Base-by-base conservation (phyloP, 2,888 invertebrate genomes). In the Torymus auratus region DNA sequence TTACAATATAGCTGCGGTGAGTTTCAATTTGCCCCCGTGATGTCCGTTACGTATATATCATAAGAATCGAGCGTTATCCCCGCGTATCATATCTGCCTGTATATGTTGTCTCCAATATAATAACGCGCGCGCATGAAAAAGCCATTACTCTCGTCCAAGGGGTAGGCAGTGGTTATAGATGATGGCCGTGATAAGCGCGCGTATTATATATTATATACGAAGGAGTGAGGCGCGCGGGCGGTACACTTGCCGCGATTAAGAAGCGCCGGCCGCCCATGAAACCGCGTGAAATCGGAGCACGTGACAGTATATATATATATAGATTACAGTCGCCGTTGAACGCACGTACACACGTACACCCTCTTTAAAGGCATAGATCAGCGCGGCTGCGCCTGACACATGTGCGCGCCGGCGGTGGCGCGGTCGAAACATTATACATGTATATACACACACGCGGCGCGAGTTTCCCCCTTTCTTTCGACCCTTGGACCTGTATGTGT, bases 201-300 rank as follows among this genome's bases (percentile, higher is more conserved):
- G 20, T 20, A n/a, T n/a, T n/a, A n/a, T n/a, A 2, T 20, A 20
- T 20, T 20, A 20, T 20, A 20, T 20, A 20, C 20, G 20, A 2
- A 20, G 20, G 20, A 20, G 20, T 20, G 20, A 20, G 20, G 2
- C 20, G 20, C 20, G 20, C 20, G 52, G 11, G 23, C 50, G 62
- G 50, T n/a, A n/a, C 20, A 69, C 58, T 14, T 20, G 56, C 68
- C 76, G 77, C 85, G 84, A 85, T 85, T 86, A 85, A 84, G 85
- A 77, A 85, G 83, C 28, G 83, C 28, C 28, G 28, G 28, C 28
- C 28, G 83, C 84, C 72, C 85, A 84, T 86, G 84, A 86, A 86
- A 87, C 85, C 86, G 85, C 86, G 84, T 83, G 86, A 87, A 88
- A 89, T 88, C 87, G 86, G 86, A 86, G 87, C 88, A 87, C 87